Evolutionary conservation across 2,797 vertebrate genomes (phyloP), one percentile per base, ranked within the genome.

Genomic region (Pangasius djambal): DNA sequence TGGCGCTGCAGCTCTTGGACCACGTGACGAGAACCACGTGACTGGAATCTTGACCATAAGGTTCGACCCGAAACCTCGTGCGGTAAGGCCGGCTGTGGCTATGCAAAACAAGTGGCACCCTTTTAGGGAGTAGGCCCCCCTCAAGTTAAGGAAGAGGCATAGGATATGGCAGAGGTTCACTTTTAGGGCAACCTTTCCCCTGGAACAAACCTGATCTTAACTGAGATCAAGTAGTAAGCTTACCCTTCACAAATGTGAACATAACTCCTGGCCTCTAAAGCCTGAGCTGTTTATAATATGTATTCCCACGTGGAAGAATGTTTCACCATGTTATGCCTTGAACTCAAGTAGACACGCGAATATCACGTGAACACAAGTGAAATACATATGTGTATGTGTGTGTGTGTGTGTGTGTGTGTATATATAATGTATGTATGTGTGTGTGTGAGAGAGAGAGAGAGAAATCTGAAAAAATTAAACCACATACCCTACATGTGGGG

Each of bases 21-120:
- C 84, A 85, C 67, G 84, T 85, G 84, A 55, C 37, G 87, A 88
- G 89, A 87, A 85, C 28, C 96, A 96, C 94, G 96, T 96, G 96
- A 95, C 93, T 50, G 83, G 91, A 93, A 89, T 92, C 92, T 90
- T 92, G 88, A 50, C 78, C 44, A 52, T 22, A 85, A 87, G 48
- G 79, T 61, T 31, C 55, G 65, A 84, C 40, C 57, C 69, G 70
- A 82, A 88, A 86, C 83, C 75, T 40, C 79, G 72, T 88, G 70
- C 89, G 57, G 37, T 13, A 31, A 67, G 44, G 50, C 83, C 7
- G 40, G 69, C 69, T 65, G 81, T 85, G 82, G 25, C 16, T 83
- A 77, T 83, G 63, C 65, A 85, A 72, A 55, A 37, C 31, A 55
- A 34, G 83, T 40, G 40, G 31, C 50, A n/a, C 9, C 50, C 48